Conservation (phyloP, 2,113 vertebrate genomes). For the Montifringilla adamsi region DNA sequence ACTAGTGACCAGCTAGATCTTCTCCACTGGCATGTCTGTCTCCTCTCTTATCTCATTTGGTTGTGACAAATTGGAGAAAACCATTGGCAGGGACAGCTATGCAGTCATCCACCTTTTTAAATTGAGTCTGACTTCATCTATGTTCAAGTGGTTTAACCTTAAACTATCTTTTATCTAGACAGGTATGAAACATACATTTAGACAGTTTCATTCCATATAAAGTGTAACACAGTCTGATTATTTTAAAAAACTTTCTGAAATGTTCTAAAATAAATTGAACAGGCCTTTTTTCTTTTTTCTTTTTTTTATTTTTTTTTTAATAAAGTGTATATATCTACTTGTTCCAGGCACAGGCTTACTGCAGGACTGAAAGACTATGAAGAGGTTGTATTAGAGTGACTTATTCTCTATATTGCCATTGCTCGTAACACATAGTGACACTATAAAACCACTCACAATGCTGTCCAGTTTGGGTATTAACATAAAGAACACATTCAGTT, state of each 20-base stretch:
- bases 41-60: background rate
- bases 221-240: background rate
- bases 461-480: background rate
- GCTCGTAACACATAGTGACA: background rate
- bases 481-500: background rate
- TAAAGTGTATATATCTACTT: background rate
- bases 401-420: background rate
- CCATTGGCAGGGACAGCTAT: background rate
- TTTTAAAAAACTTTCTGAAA: background rate
- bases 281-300: fast-evolving
- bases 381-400: background rate
- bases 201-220: background rate
- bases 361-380: background rate
- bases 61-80: constrained; percentile 8
- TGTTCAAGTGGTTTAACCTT: background rate
- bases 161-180: background rate
- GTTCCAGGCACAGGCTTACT: background rate
- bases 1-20: background rate
- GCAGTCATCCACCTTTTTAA: background rate
- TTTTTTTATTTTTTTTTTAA: background rate
- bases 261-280: background rate
- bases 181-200: background rate
- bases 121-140: background rate
- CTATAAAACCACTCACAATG: background rate
- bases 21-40: background rate